Conservation (phyloP, 1,140 invertebrate genomes). For the Belonocnema kinseyi region DNA sequence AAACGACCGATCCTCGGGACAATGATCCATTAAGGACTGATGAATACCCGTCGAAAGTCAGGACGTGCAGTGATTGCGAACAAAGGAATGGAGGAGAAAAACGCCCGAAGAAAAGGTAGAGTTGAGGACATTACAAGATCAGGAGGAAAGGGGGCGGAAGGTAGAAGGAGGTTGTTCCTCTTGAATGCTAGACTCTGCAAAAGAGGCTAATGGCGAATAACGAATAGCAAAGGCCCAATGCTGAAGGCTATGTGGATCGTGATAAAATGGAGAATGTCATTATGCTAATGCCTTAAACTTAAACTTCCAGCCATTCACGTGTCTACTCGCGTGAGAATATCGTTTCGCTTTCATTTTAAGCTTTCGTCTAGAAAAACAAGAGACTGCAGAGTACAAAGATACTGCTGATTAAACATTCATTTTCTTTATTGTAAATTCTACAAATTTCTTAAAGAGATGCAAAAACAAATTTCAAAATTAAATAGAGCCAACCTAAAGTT, state of each 20-base stretch:
- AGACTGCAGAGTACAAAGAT: too few species aligned
- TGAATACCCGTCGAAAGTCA: constrained; percentile 23
- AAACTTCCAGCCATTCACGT: constrained; percentile 36
- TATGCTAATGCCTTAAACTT: constrained; percentile 56
- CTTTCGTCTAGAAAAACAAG: too few species aligned
- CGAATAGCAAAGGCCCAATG: constrained; percentile 38
- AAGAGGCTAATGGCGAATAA: constrained; percentile 53
- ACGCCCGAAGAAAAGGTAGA: constrained; percentile 31
- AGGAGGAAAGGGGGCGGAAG: constrained; percentile 34
- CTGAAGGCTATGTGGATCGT: constrained; percentile 50
- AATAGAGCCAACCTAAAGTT: too few species aligned
- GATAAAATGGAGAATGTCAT: constrained; percentile 60
- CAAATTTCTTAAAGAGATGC: too few species aligned
- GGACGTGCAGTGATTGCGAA: constrained; percentile 41
- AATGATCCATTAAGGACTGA: constrained; percentile 28
- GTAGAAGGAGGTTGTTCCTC: background rate
- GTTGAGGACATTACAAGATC: background rate
- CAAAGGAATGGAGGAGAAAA: constrained; percentile 33
- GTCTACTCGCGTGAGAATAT: constrained; percentile 48
- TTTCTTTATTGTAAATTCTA: too few species aligned
- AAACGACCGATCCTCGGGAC: constrained; percentile 30
- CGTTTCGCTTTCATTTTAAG: constrained; percentile 43
- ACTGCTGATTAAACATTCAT: too few species aligned
- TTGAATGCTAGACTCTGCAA: constrained; percentile 40
- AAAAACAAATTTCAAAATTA: too few species aligned